Base-by-base conservation (phyloP, 2,113 vertebrate species). In the Limanda limanda region DNA sequence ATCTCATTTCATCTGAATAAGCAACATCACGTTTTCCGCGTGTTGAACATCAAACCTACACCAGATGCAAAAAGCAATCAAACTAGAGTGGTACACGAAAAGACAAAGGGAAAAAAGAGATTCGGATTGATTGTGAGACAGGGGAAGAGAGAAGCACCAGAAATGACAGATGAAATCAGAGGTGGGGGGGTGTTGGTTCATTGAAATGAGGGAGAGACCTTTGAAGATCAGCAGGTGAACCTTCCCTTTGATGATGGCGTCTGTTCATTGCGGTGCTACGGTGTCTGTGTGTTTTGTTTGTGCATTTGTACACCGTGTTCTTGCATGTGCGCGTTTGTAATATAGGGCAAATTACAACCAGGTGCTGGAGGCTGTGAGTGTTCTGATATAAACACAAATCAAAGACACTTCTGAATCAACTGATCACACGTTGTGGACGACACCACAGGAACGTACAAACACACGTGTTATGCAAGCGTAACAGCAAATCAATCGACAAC, bases 211-310 rank as follows among this genome's bases (percentile, higher is more conserved):
- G 68, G 68, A 58, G 58, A 77, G 78, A 68, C 73, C 89, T 93
- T 93, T 93, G 78, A 91, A 91, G 84, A 91, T 82, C 83, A 59
- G 91, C 88, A 78, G 78, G 87, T 88, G 88, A 90, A 87, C 82
- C 79, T 57, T 54, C 52, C 71, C 78, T 93, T 92, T 93, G 84
- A 90, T 92, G 86, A 63, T 73, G 61, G 77, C 21, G 23, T 79
- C 77, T 88, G 87, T 77, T 81, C 66, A 67, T 79, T 69, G 67
- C 71, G 48, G 20, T 8, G 42, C 64, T 8, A n/a, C 37, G 35
- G 58, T 54, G 64, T 66, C 35, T 66, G 35, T 64, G 31, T 75
- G 63, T 51, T 47, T 45, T 45, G 11, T 42, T 21, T 40, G 71
- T 74, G 21, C 68, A 27, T 62, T 9, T 37, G 58, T 69, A 15